Evolutionary conservation across 2,888 invertebrate species (phyloP), one percentile per base, ranked within the genome.

Genomic region (Dendrolimus pini): DNA sequence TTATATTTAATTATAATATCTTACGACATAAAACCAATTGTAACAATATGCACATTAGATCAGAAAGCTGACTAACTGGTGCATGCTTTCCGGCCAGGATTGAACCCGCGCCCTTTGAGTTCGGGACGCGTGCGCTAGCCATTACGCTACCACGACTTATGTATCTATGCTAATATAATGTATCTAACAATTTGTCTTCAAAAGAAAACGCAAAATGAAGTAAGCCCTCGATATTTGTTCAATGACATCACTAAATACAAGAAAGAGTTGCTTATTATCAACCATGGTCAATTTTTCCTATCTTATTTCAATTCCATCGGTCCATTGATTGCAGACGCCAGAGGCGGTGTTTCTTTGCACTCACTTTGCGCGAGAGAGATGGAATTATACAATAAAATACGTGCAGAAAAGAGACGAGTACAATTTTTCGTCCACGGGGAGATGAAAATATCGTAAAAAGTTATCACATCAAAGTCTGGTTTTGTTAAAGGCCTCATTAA

Each of bases 261-360:
- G 47, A 47, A 47, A 47, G 12, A 72, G 70, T 67, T 73, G 72
- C 80, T 80, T 83, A 82, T 84, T 86, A 83, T 78, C 80, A 82
- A 74, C 75, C 76, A 79, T 72, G 80, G 65, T 75, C 80, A 82
- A 80, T 83, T 84, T 74, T 73, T 76, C 85, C 81, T 83, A 87
- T 89, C 88, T 87, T 86, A 88, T 88, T 89, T 85, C 88, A 89
- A 89, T 89, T 89, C 87, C 78, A 84, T 83, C 89, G 89, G 85
- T 85, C 85, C 89, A 90, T 89, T 89, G 89, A 87, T 85, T 89
- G 85, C 88, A 89, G 88, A 88, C 85, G 84, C 85, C 83, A 79
- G 75, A 76, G 79, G 81, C 79, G 77, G 71, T 77, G 76, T 80
- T 77, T 81, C 80, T 85, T 82, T 82, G 82, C 85, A 83, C 80